Base-by-base conservation (phyloP, 2,113 vertebrate species). In the Acrocephalus kingi region DNA sequence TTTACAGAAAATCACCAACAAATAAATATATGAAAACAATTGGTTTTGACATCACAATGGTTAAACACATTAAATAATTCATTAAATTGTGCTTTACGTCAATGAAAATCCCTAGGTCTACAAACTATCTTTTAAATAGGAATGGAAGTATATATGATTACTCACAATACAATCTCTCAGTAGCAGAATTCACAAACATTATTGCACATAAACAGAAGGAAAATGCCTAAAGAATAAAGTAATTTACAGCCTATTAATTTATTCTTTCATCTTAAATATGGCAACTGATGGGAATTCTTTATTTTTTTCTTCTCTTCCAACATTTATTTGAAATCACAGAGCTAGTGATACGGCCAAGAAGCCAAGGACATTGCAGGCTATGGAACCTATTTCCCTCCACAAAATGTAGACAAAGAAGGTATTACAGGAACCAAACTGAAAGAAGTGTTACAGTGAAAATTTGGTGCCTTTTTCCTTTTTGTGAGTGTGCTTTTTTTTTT, bases 61-160 rank as follows among this genome's bases (percentile, higher is more conserved):
- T 97, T 97, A 98, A 98, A 98, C 97, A 98, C 96, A 88, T 95
- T 97, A 98, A 98, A 97, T 97, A 98, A 97, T 96, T 97, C 94
- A 97, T 97, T 97, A 96, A 97, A 94, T 98, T 98, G 98, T 98
- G 98, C 98, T 98, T 98, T 96, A 98, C 95, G 96, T 96, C 97
- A 97, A 98, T 95, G 95, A 97, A 97, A 97, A 97, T 96, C 79
- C 89, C 96, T 97, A 95, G 63, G 68, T 96, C 97, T 97, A 98
- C 96, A 97, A 98, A 98, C 97, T 97, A 98, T 92, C 92, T 96
- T 97, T 95, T 97, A 96, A 97, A 97, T 96, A 98, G 96, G 90
- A 96, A 93, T 98, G 97, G 97, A 97, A 96, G 76, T 90, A 97
- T 97, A 97, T 97, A 97, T 97, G 93, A 72, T 88, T 96, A 93